phyloP scores from a whole-genome alignment of 2,113 vertebrate species.

The Heterotilapia buettikoferi region DNA sequence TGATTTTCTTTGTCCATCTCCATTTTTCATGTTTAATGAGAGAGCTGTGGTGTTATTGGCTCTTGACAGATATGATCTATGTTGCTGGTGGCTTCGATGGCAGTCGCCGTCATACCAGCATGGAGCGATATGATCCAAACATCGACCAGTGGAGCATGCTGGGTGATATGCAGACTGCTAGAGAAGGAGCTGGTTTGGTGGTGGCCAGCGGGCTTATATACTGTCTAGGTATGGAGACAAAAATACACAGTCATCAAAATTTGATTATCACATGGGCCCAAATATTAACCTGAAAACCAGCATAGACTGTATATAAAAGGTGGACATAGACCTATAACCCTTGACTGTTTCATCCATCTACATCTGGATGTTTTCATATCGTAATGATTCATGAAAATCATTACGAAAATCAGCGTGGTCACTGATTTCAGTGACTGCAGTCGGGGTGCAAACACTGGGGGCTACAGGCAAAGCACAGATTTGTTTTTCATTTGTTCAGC shows the following conservation, averaged over 20 bases:
- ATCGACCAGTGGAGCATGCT: conserved; percentile 99
- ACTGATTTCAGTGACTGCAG: background rate
- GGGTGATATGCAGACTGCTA: conserved; percentile 98
- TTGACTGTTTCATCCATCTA: background rate
- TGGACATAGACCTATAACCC: background rate
- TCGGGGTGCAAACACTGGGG: background rate
- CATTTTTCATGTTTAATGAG: background rate
- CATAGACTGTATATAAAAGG: background rate
- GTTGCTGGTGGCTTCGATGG: conserved; percentile 96
- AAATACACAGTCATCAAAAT: background rate
- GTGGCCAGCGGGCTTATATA: conserved; percentile 96
- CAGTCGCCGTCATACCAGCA: conserved; percentile 94
- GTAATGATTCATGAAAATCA: background rate
- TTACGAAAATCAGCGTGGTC: background rate
- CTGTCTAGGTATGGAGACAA: conserved; percentile 80
- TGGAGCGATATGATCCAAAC: conserved; percentile 98
- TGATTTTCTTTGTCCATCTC: background rate
- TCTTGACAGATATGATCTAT: conserved; percentile 90
- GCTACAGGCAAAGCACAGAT: background rate
- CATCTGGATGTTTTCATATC: background rate
- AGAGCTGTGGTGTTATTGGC: background rate
- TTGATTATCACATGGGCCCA: fast-evolving
- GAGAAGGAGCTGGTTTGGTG: conserved; percentile 93
- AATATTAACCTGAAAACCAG: background rate
- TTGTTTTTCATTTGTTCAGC: background rate